phyloP scores from a whole-genome alignment of 2,888 invertebrate genomes.

The Drosophila nr. perissopoda region DNA sequence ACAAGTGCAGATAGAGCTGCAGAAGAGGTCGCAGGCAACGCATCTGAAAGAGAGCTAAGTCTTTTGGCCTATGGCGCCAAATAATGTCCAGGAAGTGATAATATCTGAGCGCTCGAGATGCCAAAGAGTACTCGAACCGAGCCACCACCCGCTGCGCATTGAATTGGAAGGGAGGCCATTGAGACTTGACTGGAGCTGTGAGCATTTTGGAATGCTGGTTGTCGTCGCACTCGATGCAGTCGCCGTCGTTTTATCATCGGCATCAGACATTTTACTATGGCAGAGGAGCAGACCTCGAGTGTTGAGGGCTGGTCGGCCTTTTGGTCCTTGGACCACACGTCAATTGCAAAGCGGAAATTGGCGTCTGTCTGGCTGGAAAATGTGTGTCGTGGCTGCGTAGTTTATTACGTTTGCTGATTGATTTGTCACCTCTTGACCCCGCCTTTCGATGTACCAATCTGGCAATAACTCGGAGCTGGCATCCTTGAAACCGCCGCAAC shows the following conservation, averaged over 20 bases:
- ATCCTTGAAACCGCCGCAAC: conserved; percentile 42
- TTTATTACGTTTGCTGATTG: conserved; percentile 75
- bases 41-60: conserved; percentile 63
- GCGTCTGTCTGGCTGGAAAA: conserved; percentile 71
- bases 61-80: conserved; percentile 76
- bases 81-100: conserved; percentile 80
- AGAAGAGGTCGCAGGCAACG: conserved; percentile 18
- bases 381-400: conserved; percentile 43
- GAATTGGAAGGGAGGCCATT: conserved; percentile 71
- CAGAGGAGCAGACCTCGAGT: conserved; percentile 24
- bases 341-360: conserved; percentile 75
- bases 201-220: conserved; percentile 54
- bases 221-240: conserved; percentile 34
- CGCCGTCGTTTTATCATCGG: conserved; percentile 58
- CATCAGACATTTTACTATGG: conserved; percentile 74
- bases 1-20: conserved; percentile 10
- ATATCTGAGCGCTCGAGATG: conserved; percentile 60
- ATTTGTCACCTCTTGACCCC: conserved; percentile 62
- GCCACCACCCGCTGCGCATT: conserved; percentile 65
- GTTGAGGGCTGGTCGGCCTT: conserved; percentile 16
- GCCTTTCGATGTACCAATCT: neutral
- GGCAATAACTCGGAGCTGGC: neutral
- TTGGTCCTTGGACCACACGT: conserved; percentile 27
- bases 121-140: conserved; percentile 47
- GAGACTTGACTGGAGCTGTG: conserved; percentile 31